Conservation (phyloP, 2,113 vertebrate genomes). For the Macquaria ambigua region DNA sequence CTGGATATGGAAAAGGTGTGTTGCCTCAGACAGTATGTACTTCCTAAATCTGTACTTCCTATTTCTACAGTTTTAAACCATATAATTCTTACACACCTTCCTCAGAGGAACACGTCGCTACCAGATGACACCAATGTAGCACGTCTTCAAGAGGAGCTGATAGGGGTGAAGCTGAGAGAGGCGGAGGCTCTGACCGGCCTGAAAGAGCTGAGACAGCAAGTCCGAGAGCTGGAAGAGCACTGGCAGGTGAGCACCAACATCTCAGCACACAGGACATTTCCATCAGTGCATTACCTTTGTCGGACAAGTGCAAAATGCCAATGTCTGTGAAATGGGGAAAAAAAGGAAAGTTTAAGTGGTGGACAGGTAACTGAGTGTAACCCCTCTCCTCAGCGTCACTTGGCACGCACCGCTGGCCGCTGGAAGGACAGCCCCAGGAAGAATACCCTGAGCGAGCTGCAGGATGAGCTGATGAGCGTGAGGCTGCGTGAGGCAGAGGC, state of each 20-base stretch:
- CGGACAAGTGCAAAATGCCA: not conserved
- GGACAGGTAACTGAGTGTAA: not conserved
- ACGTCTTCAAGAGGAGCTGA: slow-evolving; percentile 95
- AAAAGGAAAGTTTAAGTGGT: not conserved
- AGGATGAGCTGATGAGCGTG: slow-evolving; percentile 97
- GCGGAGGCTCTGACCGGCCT: slow-evolving; percentile 93
- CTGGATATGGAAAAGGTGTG: slow-evolving; percentile 95
- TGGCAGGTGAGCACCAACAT: slow-evolving; percentile 90
- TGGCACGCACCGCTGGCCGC: slow-evolving; percentile 92
- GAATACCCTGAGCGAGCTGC: slow-evolving; percentile 92
- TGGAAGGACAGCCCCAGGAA: slow-evolving; percentile 96
- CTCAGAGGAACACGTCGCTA: slow-evolving; percentile 92
- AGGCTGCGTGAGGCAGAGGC: slow-evolving; percentile 94
- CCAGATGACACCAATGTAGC: slow-evolving; percentile 98
- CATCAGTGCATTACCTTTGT: not conserved
- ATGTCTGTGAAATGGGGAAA: not conserved
- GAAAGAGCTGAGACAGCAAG: slow-evolving; percentile 95
- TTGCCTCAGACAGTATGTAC: not conserved
- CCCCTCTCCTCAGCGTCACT: slow-evolving; percentile 86
- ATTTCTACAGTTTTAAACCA: not conserved
- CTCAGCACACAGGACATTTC: not conserved
- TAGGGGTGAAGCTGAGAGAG: slow-evolving; percentile 95
- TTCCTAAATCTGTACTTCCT: too few relatives aligned
- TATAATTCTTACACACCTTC: not conserved
- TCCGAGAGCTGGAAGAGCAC: slow-evolving; percentile 95